These are phyloP conservation scores for Philhelius pedissequus DNA, from an alignment of 2,888 invertebrate genomes.

Conservation along the genomic window DNA sequence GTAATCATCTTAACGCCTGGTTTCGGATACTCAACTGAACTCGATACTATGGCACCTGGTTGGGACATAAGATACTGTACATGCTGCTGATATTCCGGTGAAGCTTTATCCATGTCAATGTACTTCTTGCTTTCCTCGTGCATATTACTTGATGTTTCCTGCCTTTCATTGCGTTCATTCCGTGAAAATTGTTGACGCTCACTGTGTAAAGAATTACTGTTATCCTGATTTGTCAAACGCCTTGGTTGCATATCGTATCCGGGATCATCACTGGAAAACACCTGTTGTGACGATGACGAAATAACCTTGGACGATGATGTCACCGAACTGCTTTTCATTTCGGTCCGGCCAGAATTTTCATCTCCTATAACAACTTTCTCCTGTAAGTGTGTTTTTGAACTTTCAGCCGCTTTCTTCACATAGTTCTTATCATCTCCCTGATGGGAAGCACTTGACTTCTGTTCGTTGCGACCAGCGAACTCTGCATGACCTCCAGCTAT, in stretches of 20 bases:
- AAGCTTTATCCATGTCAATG: constrained; percentile 77
- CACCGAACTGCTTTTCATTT: constrained; percentile 76
- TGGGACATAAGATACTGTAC: constrained; percentile 76
- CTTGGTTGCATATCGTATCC: constrained; percentile 33
- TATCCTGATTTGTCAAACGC: constrained; percentile 41
- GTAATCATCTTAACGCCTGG: constrained; percentile 84
- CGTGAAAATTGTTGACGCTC: constrained; percentile 72
- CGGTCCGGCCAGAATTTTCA: constrained; percentile 79
- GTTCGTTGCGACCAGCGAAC: constrained; percentile 83
- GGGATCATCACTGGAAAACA: constrained; percentile 65
- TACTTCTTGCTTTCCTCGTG: constrained; percentile 76
- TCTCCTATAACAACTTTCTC: constrained; percentile 81
- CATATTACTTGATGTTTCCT: constrained; percentile 70
- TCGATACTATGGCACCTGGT: constrained; percentile 81
- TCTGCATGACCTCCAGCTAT: constrained; percentile 84
- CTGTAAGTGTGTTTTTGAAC: constrained; percentile 79
- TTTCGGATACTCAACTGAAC: constrained; percentile 83
- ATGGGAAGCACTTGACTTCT: constrained; percentile 80
- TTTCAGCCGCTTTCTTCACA: constrained; percentile 79
- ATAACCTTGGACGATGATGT: constrained; percentile 75
- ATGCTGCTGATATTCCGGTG: constrained; percentile 77
- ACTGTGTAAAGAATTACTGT: constrained; percentile 17
- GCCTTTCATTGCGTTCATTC: constrained; percentile 72
- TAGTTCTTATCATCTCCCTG: constrained; percentile 81
- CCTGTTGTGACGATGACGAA: constrained; percentile 73